phyloP scores from a whole-genome alignment of 2,113 vertebrate genomes.

The Sceloporus tristichus region DNA sequence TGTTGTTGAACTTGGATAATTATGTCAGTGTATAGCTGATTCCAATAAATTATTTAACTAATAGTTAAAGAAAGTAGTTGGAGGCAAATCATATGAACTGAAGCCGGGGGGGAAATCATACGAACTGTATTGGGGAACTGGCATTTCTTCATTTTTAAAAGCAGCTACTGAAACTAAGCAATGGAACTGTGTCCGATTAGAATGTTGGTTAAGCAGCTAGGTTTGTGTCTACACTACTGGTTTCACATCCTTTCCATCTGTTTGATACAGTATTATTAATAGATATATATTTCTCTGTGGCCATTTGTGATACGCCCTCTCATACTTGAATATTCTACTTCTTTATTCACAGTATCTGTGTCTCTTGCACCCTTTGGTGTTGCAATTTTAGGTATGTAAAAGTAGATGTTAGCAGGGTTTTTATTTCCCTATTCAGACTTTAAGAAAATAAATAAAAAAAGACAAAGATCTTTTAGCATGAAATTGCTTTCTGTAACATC shows the following conservation, averaged over 20 bases:
- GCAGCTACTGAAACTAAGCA: slow-evolving; percentile 74
- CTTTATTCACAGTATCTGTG: slow-evolving; percentile 91
- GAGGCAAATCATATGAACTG: not conserved
- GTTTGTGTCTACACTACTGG: slow-evolving; percentile 83
- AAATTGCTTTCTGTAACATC: slow-evolving; percentile 86
- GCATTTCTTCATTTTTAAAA: slow-evolving; percentile 56
- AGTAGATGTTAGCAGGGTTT: slow-evolving; percentile 95
- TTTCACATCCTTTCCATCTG: slow-evolving; percentile 84
- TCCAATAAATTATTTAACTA: slow-evolving; percentile 85
- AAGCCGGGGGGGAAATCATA: slow-evolving; percentile 52
- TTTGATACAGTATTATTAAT: slow-evolving; percentile 93
- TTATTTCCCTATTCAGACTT: slow-evolving; percentile 88
- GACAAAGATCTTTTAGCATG: slow-evolving; percentile 85
- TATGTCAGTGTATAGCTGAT: slow-evolving; percentile 81
- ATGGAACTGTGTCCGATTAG: slow-evolving; percentile 77
- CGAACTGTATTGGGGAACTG: slow-evolving; percentile 72
- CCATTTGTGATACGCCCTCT: slow-evolving; percentile 92
- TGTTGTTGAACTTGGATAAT: slow-evolving; percentile 77
- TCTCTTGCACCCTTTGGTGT: slow-evolving; percentile 88
- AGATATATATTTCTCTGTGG: slow-evolving; percentile 89
- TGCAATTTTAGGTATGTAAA: slow-evolving; percentile 97
- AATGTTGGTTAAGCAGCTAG: slow-evolving; percentile 82
- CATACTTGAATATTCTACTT: slow-evolving; percentile 92
- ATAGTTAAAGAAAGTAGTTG: slow-evolving; percentile 73
- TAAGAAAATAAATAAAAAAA: slow-evolving; percentile 84